A percentile compares a stretch with the other conserved stretches of the same genome.
Evolutionary conservation across 2,888 invertebrate genomes (phyloP).

Genomic region (Mesochorus sp.): DNA sequence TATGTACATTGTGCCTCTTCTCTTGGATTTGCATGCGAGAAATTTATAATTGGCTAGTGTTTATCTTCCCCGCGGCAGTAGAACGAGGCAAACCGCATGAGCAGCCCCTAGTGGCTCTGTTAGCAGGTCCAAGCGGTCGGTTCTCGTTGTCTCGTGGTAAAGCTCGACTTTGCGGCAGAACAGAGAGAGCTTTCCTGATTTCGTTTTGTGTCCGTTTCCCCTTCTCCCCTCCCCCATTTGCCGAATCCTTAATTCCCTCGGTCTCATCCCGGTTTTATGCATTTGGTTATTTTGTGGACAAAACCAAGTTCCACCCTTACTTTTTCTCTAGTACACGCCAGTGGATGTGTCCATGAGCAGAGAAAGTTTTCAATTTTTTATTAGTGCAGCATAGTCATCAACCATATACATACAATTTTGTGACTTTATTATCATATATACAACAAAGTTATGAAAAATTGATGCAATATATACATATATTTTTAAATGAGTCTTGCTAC

Average conservation of each 20-base stretch:
- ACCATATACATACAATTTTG: too few relatives aligned
- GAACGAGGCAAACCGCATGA: constrained; percentile 49
- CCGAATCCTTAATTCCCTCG: constrained; percentile 43
- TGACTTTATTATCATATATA: too few relatives aligned
- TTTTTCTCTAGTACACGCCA: not conserved
- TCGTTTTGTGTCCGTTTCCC: constrained; percentile 38
- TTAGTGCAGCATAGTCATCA: not conserved
- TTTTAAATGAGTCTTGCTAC: too few relatives aligned
- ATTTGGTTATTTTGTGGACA: constrained; percentile 18
- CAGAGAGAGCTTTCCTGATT: constrained; percentile 62
- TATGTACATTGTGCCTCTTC: constrained; percentile 10
- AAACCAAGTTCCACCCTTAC: not conserved
- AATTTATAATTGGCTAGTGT: constrained; percentile 74
- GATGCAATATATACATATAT: too few relatives aligned
- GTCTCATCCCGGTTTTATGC: constrained; percentile 34
- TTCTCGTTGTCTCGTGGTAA: constrained; percentile 53
- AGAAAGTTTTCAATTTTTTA: constrained; percentile 13
- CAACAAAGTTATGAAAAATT: too few relatives aligned
- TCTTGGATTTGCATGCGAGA: constrained; percentile 71
- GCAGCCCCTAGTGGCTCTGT: constrained; percentile 43
- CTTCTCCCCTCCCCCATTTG: not conserved
- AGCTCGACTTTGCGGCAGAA: constrained; percentile 67
- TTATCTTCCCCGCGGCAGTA: constrained; percentile 66
- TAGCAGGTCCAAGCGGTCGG: constrained; percentile 56
- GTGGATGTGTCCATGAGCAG: too few relatives aligned